phyloP scores from a whole-genome alignment of 1,140 invertebrate genomes.

The Drosophila kepulauana region DNA sequence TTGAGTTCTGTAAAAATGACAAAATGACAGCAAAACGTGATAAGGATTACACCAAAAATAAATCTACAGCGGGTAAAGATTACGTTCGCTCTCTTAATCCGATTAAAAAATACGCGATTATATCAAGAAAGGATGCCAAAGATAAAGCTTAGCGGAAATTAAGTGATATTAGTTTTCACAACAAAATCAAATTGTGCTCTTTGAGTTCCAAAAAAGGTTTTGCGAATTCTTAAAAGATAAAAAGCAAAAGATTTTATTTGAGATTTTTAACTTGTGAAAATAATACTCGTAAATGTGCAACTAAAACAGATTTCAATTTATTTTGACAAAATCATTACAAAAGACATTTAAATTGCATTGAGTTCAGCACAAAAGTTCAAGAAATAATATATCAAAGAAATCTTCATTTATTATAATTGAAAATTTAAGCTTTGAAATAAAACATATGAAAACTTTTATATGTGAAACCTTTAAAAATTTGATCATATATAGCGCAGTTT shows the following conservation, averaged over 20 bases:
- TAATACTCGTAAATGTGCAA: background rate
- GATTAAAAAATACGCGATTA: conserved; percentile 12
- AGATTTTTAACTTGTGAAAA: background rate
- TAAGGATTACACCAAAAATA: conserved; percentile 84
- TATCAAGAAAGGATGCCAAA: background rate
- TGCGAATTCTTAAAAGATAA: too few species aligned
- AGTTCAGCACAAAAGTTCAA: background rate
- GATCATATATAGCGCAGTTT: too few species aligned
- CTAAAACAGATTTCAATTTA: background rate
- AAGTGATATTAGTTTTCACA: conserved; percentile 1
- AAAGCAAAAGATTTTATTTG: too few species aligned
- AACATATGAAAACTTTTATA: too few species aligned
- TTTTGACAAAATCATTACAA: too few species aligned
- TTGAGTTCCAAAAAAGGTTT: too few species aligned
- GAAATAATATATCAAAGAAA: background rate
- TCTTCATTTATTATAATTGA: too few species aligned
- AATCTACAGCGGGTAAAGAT: conserved; percentile 77
- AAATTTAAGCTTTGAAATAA: too few species aligned
- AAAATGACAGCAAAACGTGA: conserved; percentile 85
- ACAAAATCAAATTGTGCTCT: background rate
- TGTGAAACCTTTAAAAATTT: too few species aligned
- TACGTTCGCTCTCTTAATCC: background rate
- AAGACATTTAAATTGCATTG: background rate
- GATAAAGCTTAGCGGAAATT: background rate
- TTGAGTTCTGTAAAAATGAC: conserved; percentile 80